These are phyloP conservation scores for Polydrusus pterygomalis DNA, from an alignment of 2,888 invertebrate species.

Conservation along the genomic window DNA sequence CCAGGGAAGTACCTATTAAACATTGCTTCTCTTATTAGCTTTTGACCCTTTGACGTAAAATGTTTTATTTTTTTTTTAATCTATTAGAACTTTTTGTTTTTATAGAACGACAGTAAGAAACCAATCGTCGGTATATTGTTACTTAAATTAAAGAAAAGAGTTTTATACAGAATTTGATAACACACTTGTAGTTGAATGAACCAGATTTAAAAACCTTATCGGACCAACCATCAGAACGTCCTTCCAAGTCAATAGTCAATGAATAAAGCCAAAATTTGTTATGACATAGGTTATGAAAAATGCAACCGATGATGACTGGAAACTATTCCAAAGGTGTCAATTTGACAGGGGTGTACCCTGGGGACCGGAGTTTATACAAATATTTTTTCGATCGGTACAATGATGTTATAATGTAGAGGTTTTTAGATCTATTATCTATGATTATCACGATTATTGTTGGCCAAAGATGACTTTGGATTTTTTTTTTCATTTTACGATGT, in stretches of 20 bases:
- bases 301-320: constrained; percentile 65
- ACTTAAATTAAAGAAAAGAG: not conserved
- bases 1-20: no score
- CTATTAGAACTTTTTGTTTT: no score
- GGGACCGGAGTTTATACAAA: constrained; percentile 53
- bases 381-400: constrained; percentile 47
- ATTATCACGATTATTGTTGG: constrained; percentile 51
- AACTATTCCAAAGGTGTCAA: constrained; percentile 64
- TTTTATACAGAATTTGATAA: constrained; percentile 25
- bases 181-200: constrained; percentile 55
- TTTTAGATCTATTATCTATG: constrained; percentile 55
- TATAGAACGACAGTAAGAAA: no score
- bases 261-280: constrained; percentile 65
- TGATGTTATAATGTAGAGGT: constrained; percentile 46
- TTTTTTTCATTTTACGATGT: constrained; percentile 30
- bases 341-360: constrained; percentile 59
- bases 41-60: no score
- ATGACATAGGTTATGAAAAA: constrained; percentile 65
- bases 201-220: constrained; percentile 53
- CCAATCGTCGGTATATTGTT: no score
- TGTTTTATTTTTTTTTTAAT: no score
- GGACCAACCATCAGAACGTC: constrained; percentile 45
- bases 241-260: constrained; percentile 62
- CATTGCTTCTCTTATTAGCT: no score
- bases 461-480: constrained; percentile 45